Evolutionary conservation across 2,888 invertebrate genomes (phyloP), one percentile per base, ranked within the genome.

Genomic region (Maniola hyperantus): DNA sequence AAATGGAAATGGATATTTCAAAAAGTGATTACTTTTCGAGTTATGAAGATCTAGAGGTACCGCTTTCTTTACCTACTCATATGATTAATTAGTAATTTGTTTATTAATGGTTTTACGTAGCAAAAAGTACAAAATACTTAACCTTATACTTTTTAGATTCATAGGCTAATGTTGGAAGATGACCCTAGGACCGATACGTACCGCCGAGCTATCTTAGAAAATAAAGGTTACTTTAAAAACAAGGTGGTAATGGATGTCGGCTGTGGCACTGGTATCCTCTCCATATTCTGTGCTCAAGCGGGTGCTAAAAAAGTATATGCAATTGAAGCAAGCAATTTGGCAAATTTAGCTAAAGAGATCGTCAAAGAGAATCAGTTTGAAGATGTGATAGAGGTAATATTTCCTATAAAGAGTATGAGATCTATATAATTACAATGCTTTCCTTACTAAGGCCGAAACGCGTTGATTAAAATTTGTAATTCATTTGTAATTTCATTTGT

Each of bases 241-340:
- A 98, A 97, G 93, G 83, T 95, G 64, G 96, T 98, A 0, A 93
- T 98, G 91, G 97, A 97, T 88, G 95, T 97, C 62, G 97, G 97
- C 1, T 96, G 97, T 69, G 97, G 97, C 1, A 96, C 97, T 18
- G 97, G 98, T 34, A 97, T 99, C 74, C 88, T 99, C 34, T 97
- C 98, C 1, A 91, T 98, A 78, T 97, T 98, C 85, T 97, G 97
- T 84, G 98, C 97, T 48, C 88, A 95, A 86, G 98, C 97, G 39
- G 98, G 98, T n/a, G 98, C 98, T 6, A 94, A 94, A 66, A 95
- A 95, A 83, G 98, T 98, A 0, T 97, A 95, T 83, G 97, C 97
- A 8, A 94, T 97, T 0, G 97, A 97, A 93, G 97, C 97, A 2
- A 96, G 96, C 77, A 93, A 94, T 71, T 84, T 96, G 46, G 95